Conservation (phyloP, 23 tunicate species). For the Ciona savignyi region DNA sequence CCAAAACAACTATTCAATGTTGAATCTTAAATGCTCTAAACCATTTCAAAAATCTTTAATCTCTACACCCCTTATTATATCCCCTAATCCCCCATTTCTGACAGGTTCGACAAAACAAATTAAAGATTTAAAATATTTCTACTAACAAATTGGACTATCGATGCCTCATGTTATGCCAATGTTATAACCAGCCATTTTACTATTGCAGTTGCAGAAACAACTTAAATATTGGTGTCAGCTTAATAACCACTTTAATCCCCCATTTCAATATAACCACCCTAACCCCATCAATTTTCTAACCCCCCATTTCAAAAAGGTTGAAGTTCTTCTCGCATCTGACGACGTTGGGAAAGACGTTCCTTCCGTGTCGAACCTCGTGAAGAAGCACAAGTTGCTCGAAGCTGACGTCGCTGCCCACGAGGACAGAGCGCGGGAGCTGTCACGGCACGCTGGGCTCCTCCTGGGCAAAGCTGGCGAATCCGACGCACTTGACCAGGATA, state of each 20-base stretch:
- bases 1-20: too few relatives aligned
- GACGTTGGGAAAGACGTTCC: slow-evolving; percentile 88
- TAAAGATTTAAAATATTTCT: too few relatives aligned
- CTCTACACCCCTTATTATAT: too few relatives aligned
- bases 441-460: slow-evolving; percentile 31
- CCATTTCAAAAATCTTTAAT: not conserved
- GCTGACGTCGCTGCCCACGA: slow-evolving; percentile 89
- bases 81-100: too few relatives aligned
- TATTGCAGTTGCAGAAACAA: too few relatives aligned
- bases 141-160: too few relatives aligned
- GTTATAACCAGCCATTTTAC: too few relatives aligned
- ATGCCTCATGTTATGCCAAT: too few relatives aligned
- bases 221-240: too few relatives aligned
- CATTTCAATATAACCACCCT: too few relatives aligned
- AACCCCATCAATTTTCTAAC: not conserved
- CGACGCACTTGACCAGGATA: slow-evolving; percentile 56
- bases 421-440: slow-evolving; percentile 58
- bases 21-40: not conserved
- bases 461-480: slow-evolving; percentile 40
- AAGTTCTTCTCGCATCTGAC: slow-evolving; percentile 61
- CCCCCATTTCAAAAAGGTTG: slow-evolving; percentile 34
- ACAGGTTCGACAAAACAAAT: too few relatives aligned
- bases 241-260: too few relatives aligned
- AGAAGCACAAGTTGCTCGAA: slow-evolving; percentile 74
- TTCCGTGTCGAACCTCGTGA: slow-evolving; percentile 74